phyloP scores from a whole-genome alignment of 64 coral and sea anemone genomes.

The Stylophora pistillata region DNA sequence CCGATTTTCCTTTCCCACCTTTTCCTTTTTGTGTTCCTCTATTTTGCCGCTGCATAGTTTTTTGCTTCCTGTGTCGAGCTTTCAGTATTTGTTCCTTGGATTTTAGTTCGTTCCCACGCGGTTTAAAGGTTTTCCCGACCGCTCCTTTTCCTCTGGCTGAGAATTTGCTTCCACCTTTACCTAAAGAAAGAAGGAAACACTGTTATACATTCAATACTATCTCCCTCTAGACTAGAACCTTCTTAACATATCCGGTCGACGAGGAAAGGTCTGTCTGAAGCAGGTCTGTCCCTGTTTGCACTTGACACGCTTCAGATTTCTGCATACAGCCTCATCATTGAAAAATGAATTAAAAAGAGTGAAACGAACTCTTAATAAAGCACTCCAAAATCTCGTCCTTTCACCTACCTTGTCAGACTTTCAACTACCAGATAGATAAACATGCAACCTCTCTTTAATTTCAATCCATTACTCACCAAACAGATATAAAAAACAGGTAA shows the following conservation, averaged over 20 bases:
- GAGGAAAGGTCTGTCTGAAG: too few relatives aligned
- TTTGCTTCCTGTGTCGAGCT: conserved; percentile 78
- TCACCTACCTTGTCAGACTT: too few relatives aligned
- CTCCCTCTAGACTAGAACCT: background rate
- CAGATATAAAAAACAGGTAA: too few relatives aligned
- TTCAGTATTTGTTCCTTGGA: conserved; percentile 97
- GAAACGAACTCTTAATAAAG: too few relatives aligned
- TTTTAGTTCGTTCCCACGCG: conserved; percentile 73
- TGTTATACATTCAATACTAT: background rate
- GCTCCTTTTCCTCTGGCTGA: conserved; percentile 13
- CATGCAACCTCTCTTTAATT: too few relatives aligned
- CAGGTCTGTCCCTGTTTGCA: too few relatives aligned
- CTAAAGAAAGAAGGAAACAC: conserved; percentile 31
- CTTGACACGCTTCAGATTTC: too few relatives aligned
- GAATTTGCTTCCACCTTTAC: conserved; percentile 29
- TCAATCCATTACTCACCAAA: too few relatives aligned
- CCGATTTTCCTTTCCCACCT: background rate
- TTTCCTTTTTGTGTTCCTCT: conserved; percentile 35
- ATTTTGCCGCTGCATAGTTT: conserved; percentile 72
- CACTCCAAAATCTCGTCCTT: too few relatives aligned
- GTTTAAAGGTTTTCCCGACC: conserved; percentile 16
- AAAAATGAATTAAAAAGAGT: too few relatives aligned
- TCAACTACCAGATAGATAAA: too few relatives aligned
- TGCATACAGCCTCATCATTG: too few relatives aligned
- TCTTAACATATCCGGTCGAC: background rate